A percentile compares a stretch with the other conserved stretches of the same genome.
Conservation (phyloP, 2,888 invertebrate genomes). For the Trachelus troglodyta region DNA sequence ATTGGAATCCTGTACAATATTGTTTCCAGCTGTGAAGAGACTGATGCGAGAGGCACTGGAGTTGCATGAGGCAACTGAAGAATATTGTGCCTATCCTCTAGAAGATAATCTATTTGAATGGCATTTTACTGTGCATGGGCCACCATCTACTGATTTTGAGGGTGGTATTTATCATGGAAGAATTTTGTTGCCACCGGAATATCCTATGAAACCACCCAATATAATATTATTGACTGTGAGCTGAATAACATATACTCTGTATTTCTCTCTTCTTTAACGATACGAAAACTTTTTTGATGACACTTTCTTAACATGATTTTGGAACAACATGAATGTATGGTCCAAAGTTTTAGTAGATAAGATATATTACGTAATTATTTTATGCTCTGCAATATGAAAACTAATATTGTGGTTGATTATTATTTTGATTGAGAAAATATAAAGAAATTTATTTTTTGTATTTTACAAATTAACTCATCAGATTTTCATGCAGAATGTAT, state of each 20-base stretch:
- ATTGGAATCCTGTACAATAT: background rate
- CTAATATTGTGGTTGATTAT: too few species aligned
- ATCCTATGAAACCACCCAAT: conserved; percentile 97
- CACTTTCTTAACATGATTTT: too few species aligned
- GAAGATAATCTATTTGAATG: conserved; percentile 97
- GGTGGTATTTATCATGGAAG: conserved; percentile 93
- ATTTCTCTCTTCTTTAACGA: background rate
- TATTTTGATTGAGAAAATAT: too few species aligned
- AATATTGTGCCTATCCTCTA: conserved; percentile 88
- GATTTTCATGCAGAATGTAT: background rate
- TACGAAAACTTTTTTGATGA: background rate
- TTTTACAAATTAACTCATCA: background rate
- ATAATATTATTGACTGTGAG: conserved; percentile 89
- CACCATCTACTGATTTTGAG: conserved; percentile 88
- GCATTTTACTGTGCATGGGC: conserved; percentile 96
- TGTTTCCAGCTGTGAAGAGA: conserved; percentile 83
- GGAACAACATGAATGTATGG: too few species aligned
- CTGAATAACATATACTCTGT: conserved; percentile 16
- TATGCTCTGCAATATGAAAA: background rate
- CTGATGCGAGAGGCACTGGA: conserved; percentile 93
- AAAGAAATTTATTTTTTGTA: background rate
- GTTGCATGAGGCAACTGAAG: conserved; percentile 86
- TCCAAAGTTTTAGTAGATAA: background rate
- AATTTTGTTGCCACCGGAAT: conserved; percentile 91
- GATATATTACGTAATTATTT: background rate